Evolutionary conservation across 2,888 invertebrate genomes (phyloP), one percentile per base, ranked within the genome.

Genomic region (Ichneumon xanthorius): DNA sequence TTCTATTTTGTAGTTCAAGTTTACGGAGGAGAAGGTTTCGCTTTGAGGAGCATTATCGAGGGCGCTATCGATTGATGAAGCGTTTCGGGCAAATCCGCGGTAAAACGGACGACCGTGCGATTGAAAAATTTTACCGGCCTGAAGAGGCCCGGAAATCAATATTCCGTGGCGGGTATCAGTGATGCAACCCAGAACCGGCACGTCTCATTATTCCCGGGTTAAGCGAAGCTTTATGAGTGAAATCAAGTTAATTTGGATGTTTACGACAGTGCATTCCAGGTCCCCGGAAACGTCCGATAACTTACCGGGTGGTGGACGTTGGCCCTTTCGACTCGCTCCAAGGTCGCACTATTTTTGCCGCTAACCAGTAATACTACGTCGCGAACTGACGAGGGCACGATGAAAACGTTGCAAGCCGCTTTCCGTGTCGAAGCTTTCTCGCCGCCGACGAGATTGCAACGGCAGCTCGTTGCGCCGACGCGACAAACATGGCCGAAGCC

Each of bases 401-500:
- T 80, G 83, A 83, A 77, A 86, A 83, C 40, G 67, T 81, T 58
- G 67, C 68, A 50, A 80, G 75, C 73, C 68, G 55, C 16, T 73
- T 58, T 76, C 19, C 53, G 63, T 70, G 58, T 22, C 48, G 58
- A 58, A 68, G 67, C 82, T 79, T 84, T 81, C 72, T 48, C 68
- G 75, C 30, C 48, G 81, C 65, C 73, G 67, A 80, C 50, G 55
- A 33, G 67, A 71, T 78, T 30, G 77, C 79, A 78, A 48, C n/a
- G 6, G 70, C 45, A 30, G 63, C 33, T n/a, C 73, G 75, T 73
- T 87, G 88, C 88, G 87, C 85, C 84, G 84, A 81, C 84, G 82
- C 84, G 78, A 73, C 84, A 73, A 87, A 84, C 16, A 87, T 87
- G 86, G 86, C 86, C 80, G 87, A 79, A 58, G 72, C 55, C 70